Base-by-base conservation (phyloP, 92 coral and sea anemone genomes). In the Zoanthus sansibaricus region DNA sequence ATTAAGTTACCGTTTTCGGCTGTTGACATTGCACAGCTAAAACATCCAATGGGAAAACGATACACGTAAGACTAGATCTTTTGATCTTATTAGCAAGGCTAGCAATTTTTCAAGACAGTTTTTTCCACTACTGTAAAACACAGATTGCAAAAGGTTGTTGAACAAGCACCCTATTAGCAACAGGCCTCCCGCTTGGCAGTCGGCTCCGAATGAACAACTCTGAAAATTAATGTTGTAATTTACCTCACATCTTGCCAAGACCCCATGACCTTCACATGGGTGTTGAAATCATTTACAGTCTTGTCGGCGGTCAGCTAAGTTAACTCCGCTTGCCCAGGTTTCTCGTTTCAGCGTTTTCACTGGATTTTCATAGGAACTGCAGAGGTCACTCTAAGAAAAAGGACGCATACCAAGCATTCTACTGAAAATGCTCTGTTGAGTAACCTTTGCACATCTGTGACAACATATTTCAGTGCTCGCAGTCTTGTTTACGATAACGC, bases 241-340 rank as follows among this genome's bases (percentile, higher is more conserved):
- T 51, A 66, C 13, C 75, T 42, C 74, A 7, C 46, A 10, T 21
- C 1, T 46, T 46, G 45, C 59, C 46, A 59, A 7, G 74, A 45
- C 85, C 72, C 59, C 85, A 52, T 31, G 85, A 80, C 85, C 85
- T 80, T 15, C 85, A 66, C 85, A 80, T 33, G 47, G 73, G 85
- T 80, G 85, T 66, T 80, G 85, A 80, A 80, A 80, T 80, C 58
- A 42, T 80, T 9, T 30, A 11, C 44, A 64, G 59, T 21, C 48
- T 25, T 49, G 75, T 80, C 85, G 75, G 75, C 47, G 82, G 54
- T 76, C 82, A 33, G 48, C 66, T 6, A 62, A 80, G 85, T 64
- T 80, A 80, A 46, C 70, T 80, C 10, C 46, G 56, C 30, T 18
- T 10, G 3, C 4, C 42, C 42, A 4, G 85, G 85, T 64, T 80